Conservation (phyloP, 2,113 vertebrate species). For the Neolamprologus devosi region DNA sequence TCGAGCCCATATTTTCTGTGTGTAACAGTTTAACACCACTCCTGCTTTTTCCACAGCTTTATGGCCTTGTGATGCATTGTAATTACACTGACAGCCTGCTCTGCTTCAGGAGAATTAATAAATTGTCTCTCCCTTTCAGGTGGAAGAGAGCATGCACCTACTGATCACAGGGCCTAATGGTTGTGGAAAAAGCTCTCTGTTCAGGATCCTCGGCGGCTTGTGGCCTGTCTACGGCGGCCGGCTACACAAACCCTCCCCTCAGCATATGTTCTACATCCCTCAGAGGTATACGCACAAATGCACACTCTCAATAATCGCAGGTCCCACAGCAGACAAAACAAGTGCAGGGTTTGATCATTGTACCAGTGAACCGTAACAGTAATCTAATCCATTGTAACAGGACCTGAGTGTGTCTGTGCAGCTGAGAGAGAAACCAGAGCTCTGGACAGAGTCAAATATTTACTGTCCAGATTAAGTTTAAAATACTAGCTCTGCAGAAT, state of each 20-base stretch:
- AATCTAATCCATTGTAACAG: slow-evolving; percentile 36
- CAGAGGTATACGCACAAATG: slow-evolving; percentile 77
- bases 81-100: neutral
- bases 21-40: neutral
- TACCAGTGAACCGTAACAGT: neutral
- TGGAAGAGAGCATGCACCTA: slow-evolving; percentile 93
- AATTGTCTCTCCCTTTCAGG: slow-evolving; percentile 65
- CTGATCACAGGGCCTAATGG: slow-evolving; percentile 97
- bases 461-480: neutral
- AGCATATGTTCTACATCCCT: slow-evolving; percentile 98
- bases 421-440: slow-evolving; percentile 47
- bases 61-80: neutral
- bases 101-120: neutral
- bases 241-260: slow-evolving; percentile 88
- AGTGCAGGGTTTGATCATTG: neutral
- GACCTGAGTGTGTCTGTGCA: slow-evolving; percentile 3
- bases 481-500: neutral
- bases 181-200: slow-evolving; percentile 96
- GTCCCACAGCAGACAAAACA: neutral
- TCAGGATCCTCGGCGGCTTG: slow-evolving; percentile 92
- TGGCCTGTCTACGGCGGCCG: slow-evolving; percentile 95
- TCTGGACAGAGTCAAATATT: slow-evolving; percentile 57
- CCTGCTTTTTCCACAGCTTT: neutral
- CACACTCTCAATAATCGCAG: neutral
- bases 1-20: neutral